Base-by-base conservation (phyloP, 2,888 invertebrate genomes). In the Anthophora plumipes region DNA sequence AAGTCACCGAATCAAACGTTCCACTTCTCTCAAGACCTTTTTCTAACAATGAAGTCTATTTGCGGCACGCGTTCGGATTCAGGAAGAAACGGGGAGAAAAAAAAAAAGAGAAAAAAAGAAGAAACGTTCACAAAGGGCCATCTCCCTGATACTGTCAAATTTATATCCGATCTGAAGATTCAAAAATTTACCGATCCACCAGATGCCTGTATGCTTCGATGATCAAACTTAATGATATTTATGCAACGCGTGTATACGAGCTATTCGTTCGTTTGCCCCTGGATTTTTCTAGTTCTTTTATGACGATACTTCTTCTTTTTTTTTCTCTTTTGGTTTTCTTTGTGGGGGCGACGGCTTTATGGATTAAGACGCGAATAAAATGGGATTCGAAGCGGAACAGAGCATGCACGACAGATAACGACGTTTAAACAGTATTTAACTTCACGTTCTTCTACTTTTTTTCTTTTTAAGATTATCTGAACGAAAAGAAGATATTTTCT, bases 181-280 rank as follows among this genome's bases (percentile, higher is more conserved):
- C 46, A 57, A 77, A 80, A 66, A 85, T 86, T 77, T 80, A 46
- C 52, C 76, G 77, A 77, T 87, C 77, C 85, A 82, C 83, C 91
- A 91, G 91, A 91, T 91, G 91, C 88, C 78, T 85, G 83, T 85
- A 91, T 88, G 91, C 89, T 89, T 89, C 86, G 87, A 63, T 76
- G 89, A 85, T 86, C 89, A 91, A 91, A 90, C 90, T 89, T 91
- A 91, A 91, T 90, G 88, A 90, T 91, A 86, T 91, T 91, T 91
- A 91, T 90, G 91, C 90, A 91, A 91, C 88, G 85, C 89, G 87
- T 86, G 89, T 83, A 31, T 31, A 89, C 88, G 80, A 63, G 31
- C 67, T 57, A 59, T 79, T 82, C 72, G 63, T n/a, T 60, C 63
- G 46, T 52, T 66, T 55, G 57, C 50, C 39, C 66, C 67, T 79